Percentiles rank a stretch among this genome's conserved stretches.
Conservation (phyloP, 2,113 vertebrate species). For the Sorex fumeus region DNA sequence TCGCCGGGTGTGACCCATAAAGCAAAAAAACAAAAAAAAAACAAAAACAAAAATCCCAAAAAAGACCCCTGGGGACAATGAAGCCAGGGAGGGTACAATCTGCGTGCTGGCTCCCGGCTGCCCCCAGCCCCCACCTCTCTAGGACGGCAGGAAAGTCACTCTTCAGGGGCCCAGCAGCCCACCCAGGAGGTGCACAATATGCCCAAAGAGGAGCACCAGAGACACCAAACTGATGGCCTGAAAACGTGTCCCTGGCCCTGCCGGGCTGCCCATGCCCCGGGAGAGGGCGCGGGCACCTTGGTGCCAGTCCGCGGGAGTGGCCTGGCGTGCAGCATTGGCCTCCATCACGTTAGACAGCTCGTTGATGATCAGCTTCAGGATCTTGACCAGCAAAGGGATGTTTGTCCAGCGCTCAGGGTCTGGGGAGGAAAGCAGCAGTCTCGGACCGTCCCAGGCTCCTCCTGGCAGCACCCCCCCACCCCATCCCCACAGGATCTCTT, state of each 20-base stretch:
- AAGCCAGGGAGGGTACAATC: not conserved
- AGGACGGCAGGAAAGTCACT: not conserved
- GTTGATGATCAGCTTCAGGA: slow-evolving; percentile 98
- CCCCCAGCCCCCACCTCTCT: not conserved
- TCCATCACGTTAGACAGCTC: slow-evolving; percentile 97
- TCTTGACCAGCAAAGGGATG: slow-evolving; percentile 98
- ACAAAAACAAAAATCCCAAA: too few species aligned
- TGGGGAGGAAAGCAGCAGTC: slow-evolving; percentile 78
- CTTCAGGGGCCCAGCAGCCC: not conserved
- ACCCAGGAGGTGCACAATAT: too few species aligned
- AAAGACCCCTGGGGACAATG: not conserved
- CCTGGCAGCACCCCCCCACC: too few species aligned
- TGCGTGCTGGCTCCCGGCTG: not conserved
- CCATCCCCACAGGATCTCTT: not conserved
- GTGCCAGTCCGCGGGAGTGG: slow-evolving; percentile 93
- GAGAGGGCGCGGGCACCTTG: slow-evolving; percentile 89
- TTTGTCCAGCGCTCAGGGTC: slow-evolving; percentile 98
- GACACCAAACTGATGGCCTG: not conserved
- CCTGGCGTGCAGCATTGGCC: slow-evolving; percentile 93
- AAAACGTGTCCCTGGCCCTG: not conserved
- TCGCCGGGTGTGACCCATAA: too few species aligned
- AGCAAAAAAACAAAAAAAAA: too few species aligned
- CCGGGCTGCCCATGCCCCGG: not conserved
- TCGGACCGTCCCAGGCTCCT: not conserved
- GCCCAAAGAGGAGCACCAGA: not conserved